Conservation (phyloP, 2,113 vertebrate genomes). For the Formicarius rufipectus region DNA sequence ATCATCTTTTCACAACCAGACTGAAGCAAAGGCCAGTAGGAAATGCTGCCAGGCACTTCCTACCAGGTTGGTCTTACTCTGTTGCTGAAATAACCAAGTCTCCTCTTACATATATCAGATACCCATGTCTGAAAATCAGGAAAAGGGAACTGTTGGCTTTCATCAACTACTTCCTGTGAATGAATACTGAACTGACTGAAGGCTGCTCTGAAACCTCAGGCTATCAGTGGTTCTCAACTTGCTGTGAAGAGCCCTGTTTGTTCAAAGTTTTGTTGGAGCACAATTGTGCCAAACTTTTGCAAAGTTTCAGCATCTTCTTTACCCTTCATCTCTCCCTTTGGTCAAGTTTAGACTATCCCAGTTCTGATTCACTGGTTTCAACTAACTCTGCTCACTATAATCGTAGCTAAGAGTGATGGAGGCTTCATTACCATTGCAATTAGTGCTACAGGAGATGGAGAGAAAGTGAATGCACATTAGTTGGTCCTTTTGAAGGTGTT, state of each 20-base stretch:
- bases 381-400: not conserved
- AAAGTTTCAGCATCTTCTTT: not conserved
- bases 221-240: not conserved
- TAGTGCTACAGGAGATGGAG: not conserved
- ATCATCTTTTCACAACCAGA: not conserved
- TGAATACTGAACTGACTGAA: not conserved
- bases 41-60: fast-evolving
- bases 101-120: not conserved
- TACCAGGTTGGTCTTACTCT: not conserved
- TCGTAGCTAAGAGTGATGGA: not conserved
- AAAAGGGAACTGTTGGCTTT: not conserved
- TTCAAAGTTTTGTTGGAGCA: not conserved
- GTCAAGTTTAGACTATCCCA: not conserved
- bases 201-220: not conserved
- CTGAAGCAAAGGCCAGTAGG: not conserved
- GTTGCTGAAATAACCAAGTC: not conserved
- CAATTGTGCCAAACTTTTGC: not conserved
- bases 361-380: not conserved
- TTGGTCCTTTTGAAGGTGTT: not conserved
- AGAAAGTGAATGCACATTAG: not conserved
- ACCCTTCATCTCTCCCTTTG: not conserved
- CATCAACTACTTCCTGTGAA: not conserved
- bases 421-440: not conserved
- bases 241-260: not conserved
- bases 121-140: not conserved